phyloP scores from a whole-genome alignment of 2,888 invertebrate genomes.

The Cheilosia soror region DNA sequence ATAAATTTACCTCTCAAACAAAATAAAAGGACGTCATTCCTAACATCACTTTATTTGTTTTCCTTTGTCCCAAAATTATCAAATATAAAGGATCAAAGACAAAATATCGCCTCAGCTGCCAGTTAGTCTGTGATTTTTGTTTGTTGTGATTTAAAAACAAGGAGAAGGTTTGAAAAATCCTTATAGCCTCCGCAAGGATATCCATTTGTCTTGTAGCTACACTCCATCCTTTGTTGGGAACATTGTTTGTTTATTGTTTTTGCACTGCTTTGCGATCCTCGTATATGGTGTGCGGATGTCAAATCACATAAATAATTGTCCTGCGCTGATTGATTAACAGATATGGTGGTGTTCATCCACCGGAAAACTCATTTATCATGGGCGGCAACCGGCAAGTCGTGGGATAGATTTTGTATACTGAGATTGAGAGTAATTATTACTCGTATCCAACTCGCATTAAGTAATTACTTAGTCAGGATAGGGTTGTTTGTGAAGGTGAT shows the following conservation, averaged over 20 bases:
- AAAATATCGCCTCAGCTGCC: slow-evolving; percentile 57
- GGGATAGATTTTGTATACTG: neutral
- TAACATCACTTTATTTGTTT: slow-evolving; percentile 64
- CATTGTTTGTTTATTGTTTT: slow-evolving; percentile 51
- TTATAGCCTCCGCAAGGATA: neutral
- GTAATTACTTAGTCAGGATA: slow-evolving; percentile 20
- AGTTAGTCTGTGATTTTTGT: slow-evolving; percentile 19
- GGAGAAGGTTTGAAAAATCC: slow-evolving; percentile 17
- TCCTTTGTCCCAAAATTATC: slow-evolving; percentile 60
- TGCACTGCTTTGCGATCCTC: slow-evolving; percentile 42
- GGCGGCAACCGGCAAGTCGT: neutral
- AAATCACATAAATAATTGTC: slow-evolving; percentile 56
- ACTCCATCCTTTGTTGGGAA: neutral
- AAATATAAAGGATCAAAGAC: slow-evolving; percentile 53
- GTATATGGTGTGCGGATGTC: slow-evolving; percentile 35
- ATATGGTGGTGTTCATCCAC: slow-evolving; percentile 32
- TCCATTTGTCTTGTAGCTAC: slow-evolving; percentile 44
- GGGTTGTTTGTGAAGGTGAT: neutral
- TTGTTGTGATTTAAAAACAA: slow-evolving; percentile 10
- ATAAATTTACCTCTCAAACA: slow-evolving; percentile 55
- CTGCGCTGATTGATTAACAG: slow-evolving; percentile 55
- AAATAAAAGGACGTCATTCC: slow-evolving; percentile 15
- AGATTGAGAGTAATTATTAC: slow-evolving; percentile 14
- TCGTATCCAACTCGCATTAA: slow-evolving; percentile 17
- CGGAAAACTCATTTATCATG: slow-evolving; percentile 41